Evolutionary conservation across 2,888 invertebrate genomes (phyloP).

Genomic region (Siphonodentalium dalli): DNA sequence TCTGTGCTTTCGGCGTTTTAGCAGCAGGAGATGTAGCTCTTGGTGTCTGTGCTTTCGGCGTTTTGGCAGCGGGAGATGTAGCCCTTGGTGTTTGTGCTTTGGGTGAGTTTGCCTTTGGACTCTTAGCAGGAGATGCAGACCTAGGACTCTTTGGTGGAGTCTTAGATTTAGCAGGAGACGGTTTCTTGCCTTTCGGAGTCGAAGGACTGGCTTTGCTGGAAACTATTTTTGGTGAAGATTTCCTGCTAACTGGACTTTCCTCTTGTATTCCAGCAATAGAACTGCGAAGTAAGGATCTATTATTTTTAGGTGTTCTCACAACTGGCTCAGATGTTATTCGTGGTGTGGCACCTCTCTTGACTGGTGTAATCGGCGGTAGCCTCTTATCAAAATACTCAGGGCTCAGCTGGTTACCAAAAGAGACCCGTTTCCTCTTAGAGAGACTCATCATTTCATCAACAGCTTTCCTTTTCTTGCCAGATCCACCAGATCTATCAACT

Average conservation of each 20-base stretch:
- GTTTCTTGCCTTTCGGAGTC: not conserved
- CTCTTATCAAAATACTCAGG: constrained; percentile 66
- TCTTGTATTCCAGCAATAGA: constrained; percentile 37
- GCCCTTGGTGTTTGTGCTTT: not conserved
- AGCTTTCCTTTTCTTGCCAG: constrained; percentile 45
- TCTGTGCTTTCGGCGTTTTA: constrained; percentile 1
- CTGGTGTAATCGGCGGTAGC: constrained; percentile 65
- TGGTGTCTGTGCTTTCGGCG: not conserved
- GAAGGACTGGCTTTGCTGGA: constrained; percentile 12
- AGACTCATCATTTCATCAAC: constrained; percentile 25
- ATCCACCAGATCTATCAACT: not conserved
- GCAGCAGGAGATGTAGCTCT: not conserved
- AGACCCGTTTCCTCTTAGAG: constrained; percentile 60
- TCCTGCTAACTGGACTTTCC: constrained; percentile 32
- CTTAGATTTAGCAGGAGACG: constrained; percentile 3
- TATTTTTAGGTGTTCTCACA: constrained; percentile 23
- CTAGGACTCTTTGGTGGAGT: constrained; percentile 7
- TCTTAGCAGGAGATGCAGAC: constrained; percentile 2
- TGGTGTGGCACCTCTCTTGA: constrained; percentile 61
- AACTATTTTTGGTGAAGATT: constrained; percentile 8
- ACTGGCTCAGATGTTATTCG: constrained; percentile 31
- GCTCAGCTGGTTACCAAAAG: constrained; percentile 66
- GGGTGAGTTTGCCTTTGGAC: constrained; percentile 4
- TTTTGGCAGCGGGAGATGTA: constrained; percentile 1
- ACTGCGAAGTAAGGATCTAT: constrained; percentile 35